Base-by-base conservation (phyloP, 2,113 vertebrate genomes). In the Zapornia atra region DNA sequence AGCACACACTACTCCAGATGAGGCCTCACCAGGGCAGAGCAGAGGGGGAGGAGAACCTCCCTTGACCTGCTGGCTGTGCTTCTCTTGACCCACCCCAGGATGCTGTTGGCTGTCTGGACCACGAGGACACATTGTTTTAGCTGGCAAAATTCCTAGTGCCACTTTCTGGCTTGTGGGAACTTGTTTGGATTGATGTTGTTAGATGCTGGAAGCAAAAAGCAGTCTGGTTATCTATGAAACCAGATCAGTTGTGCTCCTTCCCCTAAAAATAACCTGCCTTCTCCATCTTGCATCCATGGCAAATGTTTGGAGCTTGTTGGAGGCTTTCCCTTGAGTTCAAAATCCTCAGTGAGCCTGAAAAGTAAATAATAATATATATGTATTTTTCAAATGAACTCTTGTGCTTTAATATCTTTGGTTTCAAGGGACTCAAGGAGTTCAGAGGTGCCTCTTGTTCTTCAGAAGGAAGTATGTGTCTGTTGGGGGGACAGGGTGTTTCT, bases 391-490 rank as follows among this genome's bases (percentile, higher is more conserved):
- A 12, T 3, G 2, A 38, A 40, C 9, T 4, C 2, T 82, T 82
- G 6, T 78, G 20, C 51, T 73, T 50, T 53, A 48, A 28, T 76
- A 33, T 33, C 17, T 56, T 61, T 79, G 90, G 46, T 81, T 94
- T 79, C 72, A 46, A 71, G 60, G 46, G 77, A n/a, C 77, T 89
- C 31, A 69, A 53, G 38, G 38, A 33, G 73, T 82, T 89, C 65
- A 89, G 51, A 75, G 36, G 24, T 90, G 76, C 50, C 64, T 59
- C 24, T 54, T 81, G 31, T 33, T 21, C 76, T 76, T 56, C 11
- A 2, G 31, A 19, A 46, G 54, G 40, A 34, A 1, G 38, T 17
- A 34, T 2, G 0, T 0, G 5, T 44, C 38, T 77, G 33, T 25
- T 33, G 64, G 18, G 28, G 31, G 48, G 50, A 84, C 31, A 22